Evolutionary conservation across 2,797 vertebrate genomes (phyloP), one percentile per base, ranked within the genome.

Genomic region (Sebastes reedi): DNA sequence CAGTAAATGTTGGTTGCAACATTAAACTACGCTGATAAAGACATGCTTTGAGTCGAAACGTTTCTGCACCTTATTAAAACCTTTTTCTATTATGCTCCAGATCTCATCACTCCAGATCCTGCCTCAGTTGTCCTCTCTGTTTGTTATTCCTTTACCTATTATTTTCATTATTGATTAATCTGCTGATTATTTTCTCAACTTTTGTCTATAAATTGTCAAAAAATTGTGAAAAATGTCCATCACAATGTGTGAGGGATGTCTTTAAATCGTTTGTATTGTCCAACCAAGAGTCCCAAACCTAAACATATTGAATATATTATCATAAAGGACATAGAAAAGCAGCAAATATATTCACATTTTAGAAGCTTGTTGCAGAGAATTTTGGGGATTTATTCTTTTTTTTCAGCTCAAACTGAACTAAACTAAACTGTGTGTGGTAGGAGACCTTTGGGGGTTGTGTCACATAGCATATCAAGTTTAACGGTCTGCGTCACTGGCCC

Each of bases 401-500:
- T 6, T 50, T 18, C 3, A 59, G 20, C 42, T 16, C 25, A 20
- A 54, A 29, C 6, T 2, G 9, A 46, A 20, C n/a, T 42, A 18
- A 75, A 71, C 13, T 29, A 13, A 76, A 67, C 82, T 69, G 52
- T 69, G 55, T 74, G 65, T 77, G 14, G 78, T n/a, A 68, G 50
- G 58, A 82, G 61, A 56, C 27, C 2, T 8, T n/a, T 39, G 65
- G 30, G 32, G 25, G n/a, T 72, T 67, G 69, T 80, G 74, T 80
- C 73, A 86, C 24, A 39, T 25, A 54, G 84, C 79, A 50, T 91
- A 92, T 94, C 88, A 84, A 55, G 83, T 91, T 89, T 85, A 86
- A 83, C 20, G 1, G 64, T 52, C 79, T 74, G 80, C 55, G 30
- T 73, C 69, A 78, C 67, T 18, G 62, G 86, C 73, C 82, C 85